Conservation (phyloP, 30 jellyfish, hydroid and myxozoan species). For the Aurelia aurita complex sp. Pacific region DNA sequence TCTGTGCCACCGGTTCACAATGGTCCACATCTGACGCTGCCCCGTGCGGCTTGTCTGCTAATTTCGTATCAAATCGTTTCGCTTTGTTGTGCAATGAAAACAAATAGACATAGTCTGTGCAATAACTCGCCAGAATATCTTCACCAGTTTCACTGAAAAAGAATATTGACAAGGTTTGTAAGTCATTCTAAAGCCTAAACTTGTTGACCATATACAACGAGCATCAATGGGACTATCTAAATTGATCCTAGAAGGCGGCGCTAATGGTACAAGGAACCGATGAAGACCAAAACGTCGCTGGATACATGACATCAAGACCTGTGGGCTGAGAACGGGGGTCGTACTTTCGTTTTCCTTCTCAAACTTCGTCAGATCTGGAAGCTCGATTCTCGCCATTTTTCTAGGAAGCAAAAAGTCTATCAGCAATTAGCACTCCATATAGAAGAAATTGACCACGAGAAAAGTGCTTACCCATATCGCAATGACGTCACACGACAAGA, state of each 20-base stretch:
- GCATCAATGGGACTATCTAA: too few relatives aligned
- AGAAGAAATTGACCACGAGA: not conserved
- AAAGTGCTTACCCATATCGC: conserved; percentile 66
- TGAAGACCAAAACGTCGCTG: too few relatives aligned
- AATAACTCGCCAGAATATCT: conserved; percentile 78
- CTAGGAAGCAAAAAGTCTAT: not conserved
- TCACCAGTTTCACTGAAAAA: conserved; percentile 70
- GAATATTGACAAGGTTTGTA: not conserved
- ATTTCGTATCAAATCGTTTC: conserved; percentile 3
- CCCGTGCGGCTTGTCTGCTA: not conserved
- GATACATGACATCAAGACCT: too few relatives aligned
- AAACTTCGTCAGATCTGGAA: not conserved
- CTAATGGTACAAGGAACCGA: too few relatives aligned
- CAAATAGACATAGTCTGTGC: conserved; percentile 81
- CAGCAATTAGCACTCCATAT: not conserved
- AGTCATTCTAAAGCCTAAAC: too few relatives aligned
- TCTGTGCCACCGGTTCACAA: not conserved
- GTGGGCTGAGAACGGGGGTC: too few relatives aligned
- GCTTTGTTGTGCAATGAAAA: conserved; percentile 50
- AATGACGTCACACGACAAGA: conserved; percentile 84
- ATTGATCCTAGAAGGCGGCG: too few relatives aligned
- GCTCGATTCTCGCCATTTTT: not conserved
- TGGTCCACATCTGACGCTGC: conserved; percentile 2
- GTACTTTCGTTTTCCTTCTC: too few relatives aligned
- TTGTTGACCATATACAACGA: too few relatives aligned